Conservation (phyloP, 2,113 vertebrate species). For the Gopherus flavomarginatus region DNA sequence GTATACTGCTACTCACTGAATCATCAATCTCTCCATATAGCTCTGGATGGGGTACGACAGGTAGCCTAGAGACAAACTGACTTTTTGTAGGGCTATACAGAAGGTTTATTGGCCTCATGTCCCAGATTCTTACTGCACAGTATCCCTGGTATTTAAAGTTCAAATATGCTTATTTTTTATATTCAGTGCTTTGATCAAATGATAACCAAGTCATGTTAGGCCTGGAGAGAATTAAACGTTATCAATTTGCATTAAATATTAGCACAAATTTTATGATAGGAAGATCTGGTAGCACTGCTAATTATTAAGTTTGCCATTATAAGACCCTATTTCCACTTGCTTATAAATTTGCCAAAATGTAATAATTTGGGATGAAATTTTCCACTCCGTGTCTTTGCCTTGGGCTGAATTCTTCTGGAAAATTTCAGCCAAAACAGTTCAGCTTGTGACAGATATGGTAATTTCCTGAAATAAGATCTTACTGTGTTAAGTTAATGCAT, state of each 20-base stretch:
- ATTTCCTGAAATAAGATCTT: too few species aligned
- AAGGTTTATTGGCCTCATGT: neutral
- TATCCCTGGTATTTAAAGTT: constrained; percentile 8
- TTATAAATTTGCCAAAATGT: neutral
- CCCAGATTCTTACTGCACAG: constrained; percentile 32
- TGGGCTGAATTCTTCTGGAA: neutral
- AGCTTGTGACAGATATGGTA: too few species aligned
- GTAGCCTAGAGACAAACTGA: constrained; percentile 59
- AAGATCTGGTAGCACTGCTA: neutral
- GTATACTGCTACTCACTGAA: constrained; percentile 23
- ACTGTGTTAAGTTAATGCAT: too few species aligned
- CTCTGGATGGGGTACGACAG: neutral
- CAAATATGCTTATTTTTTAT: neutral
- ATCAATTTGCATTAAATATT: neutral
- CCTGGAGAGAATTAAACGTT: neutral
- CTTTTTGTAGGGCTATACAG: constrained; percentile 22
- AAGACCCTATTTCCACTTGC: neutral
- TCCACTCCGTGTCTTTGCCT: neutral
- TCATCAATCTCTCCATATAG: constrained; percentile 19
- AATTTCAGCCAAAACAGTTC: neutral
- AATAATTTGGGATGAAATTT: neutral
- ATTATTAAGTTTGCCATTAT: neutral
- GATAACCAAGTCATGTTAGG: neutral
- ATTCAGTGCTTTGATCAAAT: neutral
- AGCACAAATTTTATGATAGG: neutral